Conservation (phyloP, 2,888 invertebrate species). For the Omphaloscelis lunosa region DNA sequence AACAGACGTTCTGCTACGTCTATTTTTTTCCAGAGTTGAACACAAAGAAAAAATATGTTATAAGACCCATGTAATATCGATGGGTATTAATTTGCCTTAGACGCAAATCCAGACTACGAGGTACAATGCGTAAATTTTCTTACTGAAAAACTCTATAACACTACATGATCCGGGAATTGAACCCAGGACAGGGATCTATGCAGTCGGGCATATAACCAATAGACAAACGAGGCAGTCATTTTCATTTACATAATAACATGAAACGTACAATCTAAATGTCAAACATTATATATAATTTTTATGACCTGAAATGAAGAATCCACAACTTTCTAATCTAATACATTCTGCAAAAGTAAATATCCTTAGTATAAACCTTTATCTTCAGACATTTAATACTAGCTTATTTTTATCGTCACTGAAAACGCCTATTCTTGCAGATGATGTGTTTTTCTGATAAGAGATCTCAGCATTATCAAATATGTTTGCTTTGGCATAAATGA, state of each 20-base stretch:
- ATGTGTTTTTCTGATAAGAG: slow-evolving; percentile 50
- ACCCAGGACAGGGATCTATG: too few species aligned
- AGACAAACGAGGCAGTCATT: not conserved
- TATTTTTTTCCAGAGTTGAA: too few species aligned
- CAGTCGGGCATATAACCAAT: not conserved
- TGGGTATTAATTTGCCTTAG: not conserved
- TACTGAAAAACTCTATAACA: not conserved
- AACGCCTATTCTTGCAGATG: slow-evolving; percentile 37
- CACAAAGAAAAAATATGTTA: not conserved
- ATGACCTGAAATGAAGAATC: not conserved
- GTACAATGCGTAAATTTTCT: not conserved
- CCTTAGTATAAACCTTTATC: slow-evolving; percentile 39
- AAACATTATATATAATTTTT: not conserved
- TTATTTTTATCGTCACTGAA: slow-evolving; percentile 48
- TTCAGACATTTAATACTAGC: slow-evolving; percentile 36
- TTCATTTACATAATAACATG: not conserved
- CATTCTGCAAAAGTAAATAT: slow-evolving; percentile 29
- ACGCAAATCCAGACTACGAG: not conserved
- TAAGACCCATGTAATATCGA: not conserved
- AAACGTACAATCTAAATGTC: not conserved
- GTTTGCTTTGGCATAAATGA: slow-evolving; percentile 34
- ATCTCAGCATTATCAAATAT: slow-evolving; percentile 41
- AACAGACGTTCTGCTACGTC: too few species aligned
- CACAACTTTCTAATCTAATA: slow-evolving; percentile 29
- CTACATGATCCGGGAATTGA: not conserved